phyloP scores from a whole-genome alignment of 35 echinoderm and acorn worm genomes.

The Stichopus chloronotus region DNA sequence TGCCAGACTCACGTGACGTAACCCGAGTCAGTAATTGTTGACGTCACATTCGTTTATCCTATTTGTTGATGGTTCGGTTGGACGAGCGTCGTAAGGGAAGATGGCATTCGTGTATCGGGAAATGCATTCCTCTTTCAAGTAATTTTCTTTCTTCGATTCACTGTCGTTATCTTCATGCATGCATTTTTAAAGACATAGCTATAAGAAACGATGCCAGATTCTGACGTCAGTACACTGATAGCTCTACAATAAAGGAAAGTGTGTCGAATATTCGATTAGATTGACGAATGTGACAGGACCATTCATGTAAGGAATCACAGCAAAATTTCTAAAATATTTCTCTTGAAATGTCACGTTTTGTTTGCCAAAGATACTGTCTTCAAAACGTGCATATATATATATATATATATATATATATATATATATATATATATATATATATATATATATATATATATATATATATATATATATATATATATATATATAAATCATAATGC shows the following conservation, averaged over 20 bases:
- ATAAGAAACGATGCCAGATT: background rate
- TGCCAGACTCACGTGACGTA: background rate
- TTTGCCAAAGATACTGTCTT: background rate
- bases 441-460: too few species aligned
- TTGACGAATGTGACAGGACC: background rate
- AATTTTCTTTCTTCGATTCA: background rate
- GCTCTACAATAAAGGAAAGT: background rate
- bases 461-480: too few species aligned
- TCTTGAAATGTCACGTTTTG: background rate
- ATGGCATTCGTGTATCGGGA: background rate
- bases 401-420: conserved; percentile 29
- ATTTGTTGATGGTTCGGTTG: background rate
- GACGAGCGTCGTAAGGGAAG: background rate
- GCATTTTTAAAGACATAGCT: background rate
- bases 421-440: too few species aligned
- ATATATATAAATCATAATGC: too few species aligned
- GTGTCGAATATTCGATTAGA: background rate
- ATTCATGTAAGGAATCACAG: background rate
- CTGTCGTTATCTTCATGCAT: background rate
- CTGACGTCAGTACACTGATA: background rate
- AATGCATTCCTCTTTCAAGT: background rate
- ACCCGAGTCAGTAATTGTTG: background rate
- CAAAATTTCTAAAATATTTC: background rate
- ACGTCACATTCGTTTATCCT: too few species aligned
- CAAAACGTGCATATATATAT: background rate